These are phyloP conservation scores for Petrolisthes manimaculis DNA, from an alignment of 2,888 invertebrate species.

Conservation along the genomic window DNA sequence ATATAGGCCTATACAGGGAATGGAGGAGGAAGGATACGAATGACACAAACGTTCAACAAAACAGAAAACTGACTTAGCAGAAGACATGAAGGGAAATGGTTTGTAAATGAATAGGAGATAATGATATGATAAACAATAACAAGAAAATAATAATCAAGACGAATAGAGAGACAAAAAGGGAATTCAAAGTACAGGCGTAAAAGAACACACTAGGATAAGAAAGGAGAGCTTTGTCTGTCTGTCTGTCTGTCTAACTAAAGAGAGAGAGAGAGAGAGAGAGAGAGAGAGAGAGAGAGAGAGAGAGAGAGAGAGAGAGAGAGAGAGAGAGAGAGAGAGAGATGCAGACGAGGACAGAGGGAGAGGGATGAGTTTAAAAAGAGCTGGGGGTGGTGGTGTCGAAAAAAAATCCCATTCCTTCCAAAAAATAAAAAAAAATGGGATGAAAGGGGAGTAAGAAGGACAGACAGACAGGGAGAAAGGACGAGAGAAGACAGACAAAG, in stretches of 20 bases:
- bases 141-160: no score
- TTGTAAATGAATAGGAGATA: no score
- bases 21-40: no score
- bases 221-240: no score
- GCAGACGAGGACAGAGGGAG: not conserved
- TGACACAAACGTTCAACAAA: no score
- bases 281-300: constrained; percentile 5
- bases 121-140: no score
- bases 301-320: constrained; percentile 18
- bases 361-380: not conserved
- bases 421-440: not conserved
- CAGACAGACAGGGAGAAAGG: not conserved
- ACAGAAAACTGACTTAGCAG: no score
- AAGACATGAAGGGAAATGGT: no score
- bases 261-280: not conserved
- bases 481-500: not conserved
- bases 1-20: no score
- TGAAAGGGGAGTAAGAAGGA: not conserved
- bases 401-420: not conserved
- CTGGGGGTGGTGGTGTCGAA: not conserved
- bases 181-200: no score
- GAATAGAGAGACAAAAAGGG: no score
- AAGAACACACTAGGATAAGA: no score
- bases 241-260: not conserved
- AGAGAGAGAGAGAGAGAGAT: constrained; percentile 10